A percentile compares a stretch with the other conserved stretches of the same genome.
Conservation (phyloP, 2,113 vertebrate genomes). For the Phyllostomus hastatus region DNA sequence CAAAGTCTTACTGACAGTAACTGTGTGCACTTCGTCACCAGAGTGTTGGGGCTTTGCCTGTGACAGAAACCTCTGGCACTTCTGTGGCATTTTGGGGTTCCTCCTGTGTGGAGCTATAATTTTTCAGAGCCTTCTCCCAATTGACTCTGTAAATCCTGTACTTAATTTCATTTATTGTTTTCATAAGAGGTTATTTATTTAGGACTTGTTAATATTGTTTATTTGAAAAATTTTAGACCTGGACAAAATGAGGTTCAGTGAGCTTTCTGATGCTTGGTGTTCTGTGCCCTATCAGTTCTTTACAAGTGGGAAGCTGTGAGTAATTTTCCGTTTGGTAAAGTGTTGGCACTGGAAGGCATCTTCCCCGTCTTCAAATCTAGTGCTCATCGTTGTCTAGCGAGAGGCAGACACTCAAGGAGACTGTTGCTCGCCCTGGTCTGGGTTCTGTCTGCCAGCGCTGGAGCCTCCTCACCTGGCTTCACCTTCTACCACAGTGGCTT, state of each 20-base stretch:
- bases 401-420: not conserved
- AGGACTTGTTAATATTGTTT: not conserved
- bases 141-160: not conserved
- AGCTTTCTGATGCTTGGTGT: not conserved
- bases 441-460: not conserved
- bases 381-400: not conserved
- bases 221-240: not conserved
- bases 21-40: not conserved
- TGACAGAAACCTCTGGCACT: not conserved
- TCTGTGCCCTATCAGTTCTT: not conserved
- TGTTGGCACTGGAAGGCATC: not conserved
- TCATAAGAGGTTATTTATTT: not conserved
- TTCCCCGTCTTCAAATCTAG: not conserved
- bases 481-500: not conserved
- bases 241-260: not conserved
- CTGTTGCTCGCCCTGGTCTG: not conserved
- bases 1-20: not conserved
- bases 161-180: not conserved
- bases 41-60: not conserved
- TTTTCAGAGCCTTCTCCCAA: not conserved
- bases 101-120: not conserved
- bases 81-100: not conserved
- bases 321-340: not conserved
- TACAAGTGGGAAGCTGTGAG: not conserved
- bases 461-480: accelerated